Evolutionary conservation across 2,888 invertebrate genomes (phyloP).

Genomic region (Branchipolynoe longqiensis): DNA sequence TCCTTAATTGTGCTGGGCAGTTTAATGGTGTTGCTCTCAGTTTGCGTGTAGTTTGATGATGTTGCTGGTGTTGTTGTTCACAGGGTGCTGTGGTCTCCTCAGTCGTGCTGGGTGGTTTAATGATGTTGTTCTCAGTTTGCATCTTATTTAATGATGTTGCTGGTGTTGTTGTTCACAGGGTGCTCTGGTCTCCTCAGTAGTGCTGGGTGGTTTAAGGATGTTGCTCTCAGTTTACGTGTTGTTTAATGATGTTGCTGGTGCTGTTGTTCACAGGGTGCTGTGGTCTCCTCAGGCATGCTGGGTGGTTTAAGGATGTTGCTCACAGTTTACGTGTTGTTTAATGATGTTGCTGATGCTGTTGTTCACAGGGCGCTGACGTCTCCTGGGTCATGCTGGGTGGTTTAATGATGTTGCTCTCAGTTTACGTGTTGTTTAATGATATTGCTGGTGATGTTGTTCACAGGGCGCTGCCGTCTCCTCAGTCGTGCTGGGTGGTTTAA

Average conservation of each 20-base stretch:
- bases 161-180: background rate
- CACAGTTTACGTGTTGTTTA: too few species aligned
- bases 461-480: background rate
- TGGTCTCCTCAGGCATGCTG: background rate
- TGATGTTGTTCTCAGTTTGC: too few species aligned
- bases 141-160: background rate
- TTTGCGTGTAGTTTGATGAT: too few species aligned
- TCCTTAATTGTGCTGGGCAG: too few species aligned
- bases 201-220: too few species aligned
- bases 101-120: too few species aligned
- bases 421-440: background rate
- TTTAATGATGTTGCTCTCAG: too few species aligned
- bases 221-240: too few species aligned
- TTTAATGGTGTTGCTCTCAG: too few species aligned
- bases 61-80: too few species aligned
- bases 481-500: background rate
- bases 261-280: background rate
- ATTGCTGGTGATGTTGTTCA: background rate
- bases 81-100: too few species aligned
- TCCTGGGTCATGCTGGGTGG: background rate
- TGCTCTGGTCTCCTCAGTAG: background rate
- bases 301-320: too few species aligned
- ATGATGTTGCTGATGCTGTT: background rate
- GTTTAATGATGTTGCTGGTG: background rate
- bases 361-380: background rate